These are phyloP conservation scores for Acipenser transmontanus DNA, from an alignment of 2,797 vertebrate genomes.

Conservation along the genomic window DNA sequence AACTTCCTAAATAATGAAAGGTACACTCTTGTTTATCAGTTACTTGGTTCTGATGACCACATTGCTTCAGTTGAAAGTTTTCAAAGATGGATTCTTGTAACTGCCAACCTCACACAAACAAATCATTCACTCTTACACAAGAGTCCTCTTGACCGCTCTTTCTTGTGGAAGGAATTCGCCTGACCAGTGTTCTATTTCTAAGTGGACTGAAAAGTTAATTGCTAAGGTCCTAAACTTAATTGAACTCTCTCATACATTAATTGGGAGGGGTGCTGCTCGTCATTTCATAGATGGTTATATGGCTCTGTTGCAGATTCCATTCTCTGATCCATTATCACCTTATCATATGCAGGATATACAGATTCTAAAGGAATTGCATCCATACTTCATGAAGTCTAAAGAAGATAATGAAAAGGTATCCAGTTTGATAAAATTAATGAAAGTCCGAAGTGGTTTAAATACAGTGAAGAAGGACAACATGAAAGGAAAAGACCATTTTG, in stretches of 20 bases:
- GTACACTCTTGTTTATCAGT: constrained; percentile 2
- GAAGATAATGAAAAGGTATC: not conserved
- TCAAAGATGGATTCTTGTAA: not conserved
- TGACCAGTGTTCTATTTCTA: not conserved
- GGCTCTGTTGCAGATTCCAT: not conserved
- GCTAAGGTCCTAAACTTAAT: constrained; percentile 3
- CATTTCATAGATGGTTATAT: not conserved
- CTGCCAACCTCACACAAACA: constrained; percentile 2
- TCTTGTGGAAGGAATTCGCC: constrained; percentile 2
- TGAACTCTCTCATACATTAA: not conserved
- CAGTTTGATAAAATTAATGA: not conserved
- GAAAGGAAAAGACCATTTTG: not conserved
- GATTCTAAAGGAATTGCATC: not conserved
- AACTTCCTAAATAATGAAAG: constrained; percentile 2
- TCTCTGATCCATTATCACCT: no score
- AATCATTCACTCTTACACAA: constrained; percentile 3
- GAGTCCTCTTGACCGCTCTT: not conserved
- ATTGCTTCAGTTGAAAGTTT: not conserved
- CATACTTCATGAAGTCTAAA: not conserved
- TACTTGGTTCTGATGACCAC: constrained; percentile 3
- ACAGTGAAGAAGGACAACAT: not conserved
- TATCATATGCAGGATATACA: not conserved
- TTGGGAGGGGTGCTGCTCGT: not conserved
- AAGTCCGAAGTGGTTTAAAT: not conserved
- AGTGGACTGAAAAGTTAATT: constrained; percentile 1